Percentiles rank a stretch among this genome's conserved stretches.
Evolutionary conservation across 2,113 vertebrate species (phyloP).

Genomic region (Atlantisia rogersi): DNA sequence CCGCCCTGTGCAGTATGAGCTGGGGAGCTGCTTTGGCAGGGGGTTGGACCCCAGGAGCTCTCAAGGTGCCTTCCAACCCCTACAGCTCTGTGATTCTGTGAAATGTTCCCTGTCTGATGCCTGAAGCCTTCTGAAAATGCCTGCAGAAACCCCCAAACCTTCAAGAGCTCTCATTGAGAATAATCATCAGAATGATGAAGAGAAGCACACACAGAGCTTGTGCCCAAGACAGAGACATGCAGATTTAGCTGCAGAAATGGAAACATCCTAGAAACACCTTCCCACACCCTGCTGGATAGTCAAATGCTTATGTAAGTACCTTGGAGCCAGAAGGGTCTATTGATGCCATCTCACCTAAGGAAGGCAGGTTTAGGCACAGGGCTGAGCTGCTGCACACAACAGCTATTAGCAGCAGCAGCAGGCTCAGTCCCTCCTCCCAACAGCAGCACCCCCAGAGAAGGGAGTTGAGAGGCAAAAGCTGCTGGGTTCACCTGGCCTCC

Average conservation of each 20-base stretch:
- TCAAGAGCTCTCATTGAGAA: not conserved
- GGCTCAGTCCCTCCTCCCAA: not conserved
- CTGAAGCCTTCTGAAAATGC: not conserved
- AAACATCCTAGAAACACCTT: slow-evolving; percentile 46
- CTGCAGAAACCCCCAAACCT: not conserved
- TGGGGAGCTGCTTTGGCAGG: no score
- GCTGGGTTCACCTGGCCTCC: not conserved
- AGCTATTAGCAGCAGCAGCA: not conserved
- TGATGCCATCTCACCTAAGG: not conserved
- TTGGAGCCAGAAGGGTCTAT: not conserved
- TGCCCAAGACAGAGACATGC: not conserved
- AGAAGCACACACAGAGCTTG: not conserved
- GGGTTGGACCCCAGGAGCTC: no score
- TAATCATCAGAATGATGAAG: not conserved
- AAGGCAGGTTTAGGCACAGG: not conserved
- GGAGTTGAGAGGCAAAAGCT: not conserved
- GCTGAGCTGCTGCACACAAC: not conserved
- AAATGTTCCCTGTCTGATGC: not conserved
- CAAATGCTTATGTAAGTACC: not conserved
- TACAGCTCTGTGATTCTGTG: no score
- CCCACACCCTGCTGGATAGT: not conserved
- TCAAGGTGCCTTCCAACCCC: no score
- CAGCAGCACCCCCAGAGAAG: not conserved
- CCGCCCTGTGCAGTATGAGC: no score
- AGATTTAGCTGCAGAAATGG: not conserved